These are phyloP conservation scores for Ascaphus truei DNA, from an alignment of 2,113 vertebrate species.

Conservation along the genomic window DNA sequence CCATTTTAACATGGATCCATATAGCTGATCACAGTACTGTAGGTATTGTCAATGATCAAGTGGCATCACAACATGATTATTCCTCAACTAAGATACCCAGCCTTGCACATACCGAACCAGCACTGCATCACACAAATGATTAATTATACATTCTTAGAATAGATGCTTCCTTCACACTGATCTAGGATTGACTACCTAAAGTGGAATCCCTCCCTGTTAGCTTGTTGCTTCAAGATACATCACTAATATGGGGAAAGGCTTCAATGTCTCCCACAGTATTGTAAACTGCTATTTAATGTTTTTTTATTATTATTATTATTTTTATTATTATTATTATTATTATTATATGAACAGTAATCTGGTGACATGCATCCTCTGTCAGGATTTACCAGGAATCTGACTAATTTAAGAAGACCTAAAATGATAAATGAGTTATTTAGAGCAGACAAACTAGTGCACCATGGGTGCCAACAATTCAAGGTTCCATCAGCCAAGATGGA, in stretches of 20 bases:
- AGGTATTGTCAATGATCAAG: too few species aligned
- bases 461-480: too few species aligned
- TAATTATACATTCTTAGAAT: not conserved
- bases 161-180: not conserved
- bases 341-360: not conserved
- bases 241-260: not conserved
- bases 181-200: not conserved
- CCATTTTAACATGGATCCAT: too few species aligned
- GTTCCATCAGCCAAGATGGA: too few species aligned
- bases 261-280: not conserved
- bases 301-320: too few species aligned
- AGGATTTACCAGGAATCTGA: not conserved
- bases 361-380: not conserved
- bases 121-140: not conserved
- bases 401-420: not conserved
- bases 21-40: too few species aligned
- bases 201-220: not conserved
- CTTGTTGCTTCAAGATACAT: not conserved
- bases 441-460: too few species aligned
- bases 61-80: too few species aligned
- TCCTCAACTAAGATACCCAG: too few species aligned
- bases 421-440: not conserved
- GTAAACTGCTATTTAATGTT: conserved; percentile 1
- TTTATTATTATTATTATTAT: too few species aligned
- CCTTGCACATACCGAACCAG: not conserved